Percentiles rank a stretch among this genome's conserved stretches.
These are phyloP conservation scores for Brachirus orientalis DNA, from an alignment of 2,113 vertebrate species.

Conservation along the genomic window DNA sequence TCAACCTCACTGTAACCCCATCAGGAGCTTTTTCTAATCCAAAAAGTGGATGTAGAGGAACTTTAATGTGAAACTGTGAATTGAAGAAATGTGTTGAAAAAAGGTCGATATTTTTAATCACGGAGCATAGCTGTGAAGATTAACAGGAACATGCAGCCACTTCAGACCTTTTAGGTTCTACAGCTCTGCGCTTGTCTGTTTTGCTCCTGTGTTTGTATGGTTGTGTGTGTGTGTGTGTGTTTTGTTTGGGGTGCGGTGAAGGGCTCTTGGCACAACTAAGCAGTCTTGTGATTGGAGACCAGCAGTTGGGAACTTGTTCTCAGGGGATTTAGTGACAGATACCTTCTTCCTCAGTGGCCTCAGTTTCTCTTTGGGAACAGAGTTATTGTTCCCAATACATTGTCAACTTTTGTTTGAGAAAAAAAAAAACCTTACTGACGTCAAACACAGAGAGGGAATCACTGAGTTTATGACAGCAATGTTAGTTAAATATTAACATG, in stretches of 20 bases:
- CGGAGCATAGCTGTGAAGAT: constrained; percentile 73
- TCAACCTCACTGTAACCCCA: constrained; percentile 9
- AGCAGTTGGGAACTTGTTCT: constrained; percentile 51
- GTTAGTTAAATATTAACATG: constrained; percentile 55
- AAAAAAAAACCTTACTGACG: neutral
- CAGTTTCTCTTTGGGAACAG: neutral
- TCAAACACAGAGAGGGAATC: constrained; percentile 12
- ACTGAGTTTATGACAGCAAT: constrained; percentile 34
- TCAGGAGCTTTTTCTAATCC: neutral
- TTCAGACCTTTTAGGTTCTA: constrained; percentile 9
- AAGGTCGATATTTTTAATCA: constrained; percentile 54
- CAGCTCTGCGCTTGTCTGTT: too few relatives aligned
- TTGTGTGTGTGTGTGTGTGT: constrained; percentile 17
- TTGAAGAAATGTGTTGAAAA: constrained; percentile 9
- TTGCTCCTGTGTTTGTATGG: too few relatives aligned
- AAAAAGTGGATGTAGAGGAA: too few relatives aligned
- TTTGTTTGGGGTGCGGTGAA: constrained; percentile 23
- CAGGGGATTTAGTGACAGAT: constrained; percentile 34
- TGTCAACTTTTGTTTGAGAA: too few relatives aligned
- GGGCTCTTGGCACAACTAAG: constrained; percentile 64
- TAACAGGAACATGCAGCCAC: constrained; percentile 61
- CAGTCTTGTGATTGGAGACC: constrained; percentile 77
- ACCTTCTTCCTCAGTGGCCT: neutral
- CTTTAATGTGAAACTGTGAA: too few relatives aligned
- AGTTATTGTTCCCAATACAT: too few relatives aligned